A percentile compares a stretch with the other conserved stretches of the same genome.
Conservation (phyloP, 1,140 invertebrate genomes). For the Drosophila elegans region DNA sequence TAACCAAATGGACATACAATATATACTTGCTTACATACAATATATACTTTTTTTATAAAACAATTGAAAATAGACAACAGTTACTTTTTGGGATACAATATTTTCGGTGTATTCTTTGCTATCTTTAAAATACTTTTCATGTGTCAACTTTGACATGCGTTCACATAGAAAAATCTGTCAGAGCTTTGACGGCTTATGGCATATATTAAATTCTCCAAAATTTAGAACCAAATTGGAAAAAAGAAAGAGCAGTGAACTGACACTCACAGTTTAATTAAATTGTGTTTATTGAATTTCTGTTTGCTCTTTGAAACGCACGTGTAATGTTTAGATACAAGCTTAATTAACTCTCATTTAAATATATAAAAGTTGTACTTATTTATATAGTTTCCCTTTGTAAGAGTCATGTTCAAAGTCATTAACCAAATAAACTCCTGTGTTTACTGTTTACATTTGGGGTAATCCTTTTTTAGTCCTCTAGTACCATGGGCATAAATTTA, state of each 20-base stretch:
- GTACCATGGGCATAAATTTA: constrained; percentile 3
- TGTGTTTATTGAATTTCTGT: no score
- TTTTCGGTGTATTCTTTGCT: background rate
- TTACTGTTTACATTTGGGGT: background rate
- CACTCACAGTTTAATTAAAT: constrained; percentile 2
- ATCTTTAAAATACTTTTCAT: constrained; percentile 4
- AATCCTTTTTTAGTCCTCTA: constrained; percentile 5
- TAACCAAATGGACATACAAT: background rate
- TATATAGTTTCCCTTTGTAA: no score
- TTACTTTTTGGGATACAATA: no score
- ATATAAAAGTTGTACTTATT: background rate
- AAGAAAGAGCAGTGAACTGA: background rate
- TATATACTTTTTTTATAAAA: no score
- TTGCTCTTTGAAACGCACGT: no score
- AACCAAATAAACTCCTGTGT: no score
- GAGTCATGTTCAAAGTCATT: no score
- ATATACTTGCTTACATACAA: no score
- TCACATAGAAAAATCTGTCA: constrained; percentile 31
- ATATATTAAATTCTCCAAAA: constrained; percentile 7
- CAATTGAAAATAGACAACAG: no score
- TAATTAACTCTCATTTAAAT: constrained; percentile 3
- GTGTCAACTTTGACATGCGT: constrained; percentile 16
- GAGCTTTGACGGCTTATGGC: constrained; percentile 1
- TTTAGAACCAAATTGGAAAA: background rate
- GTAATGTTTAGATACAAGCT: background rate